A percentile compares a stretch with the other conserved stretches of the same genome.
These are phyloP conservation scores for Pangasius macronema DNA, from an alignment of 2,797 vertebrate genomes.

Conservation along the genomic window DNA sequence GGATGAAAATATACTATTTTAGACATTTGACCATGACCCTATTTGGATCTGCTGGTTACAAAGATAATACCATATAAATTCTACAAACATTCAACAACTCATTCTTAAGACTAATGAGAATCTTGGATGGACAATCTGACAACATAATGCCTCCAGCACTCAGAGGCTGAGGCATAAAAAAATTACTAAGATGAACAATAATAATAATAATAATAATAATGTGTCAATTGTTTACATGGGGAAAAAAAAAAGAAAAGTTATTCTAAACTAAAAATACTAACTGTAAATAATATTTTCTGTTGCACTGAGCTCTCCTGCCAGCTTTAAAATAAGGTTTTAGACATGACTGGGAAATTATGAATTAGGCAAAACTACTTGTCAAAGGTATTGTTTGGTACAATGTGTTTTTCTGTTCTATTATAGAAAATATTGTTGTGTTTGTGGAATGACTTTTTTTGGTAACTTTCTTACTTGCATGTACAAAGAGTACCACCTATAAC, in stretches of 20 bases:
- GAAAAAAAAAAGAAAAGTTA: background rate
- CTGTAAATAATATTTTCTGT: no score
- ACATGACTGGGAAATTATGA: background rate
- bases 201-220: no score
- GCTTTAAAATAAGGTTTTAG: background rate
- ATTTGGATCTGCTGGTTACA: background rate
- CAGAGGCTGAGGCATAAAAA: background rate
- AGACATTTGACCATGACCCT: background rate
- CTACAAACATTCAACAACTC: background rate
- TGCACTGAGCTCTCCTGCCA: no score
- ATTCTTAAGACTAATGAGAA: background rate
- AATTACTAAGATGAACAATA: background rate
- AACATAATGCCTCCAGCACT: background rate
- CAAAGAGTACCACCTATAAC: background rate
- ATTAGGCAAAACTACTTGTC: no score
- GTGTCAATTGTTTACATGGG: background rate
- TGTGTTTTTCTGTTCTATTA: background rate
- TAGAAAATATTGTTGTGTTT: background rate
- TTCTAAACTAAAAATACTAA: background rate
- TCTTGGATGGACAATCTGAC: background rate
- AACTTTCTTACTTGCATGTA: background rate
- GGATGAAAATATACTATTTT: background rate
- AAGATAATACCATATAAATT: background rate
- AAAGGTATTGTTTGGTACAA: background rate
- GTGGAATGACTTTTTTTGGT: background rate